These are phyloP conservation scores for Gerris buenoi DNA, from an alignment of 1,140 invertebrate genomes.

Conservation along the genomic window DNA sequence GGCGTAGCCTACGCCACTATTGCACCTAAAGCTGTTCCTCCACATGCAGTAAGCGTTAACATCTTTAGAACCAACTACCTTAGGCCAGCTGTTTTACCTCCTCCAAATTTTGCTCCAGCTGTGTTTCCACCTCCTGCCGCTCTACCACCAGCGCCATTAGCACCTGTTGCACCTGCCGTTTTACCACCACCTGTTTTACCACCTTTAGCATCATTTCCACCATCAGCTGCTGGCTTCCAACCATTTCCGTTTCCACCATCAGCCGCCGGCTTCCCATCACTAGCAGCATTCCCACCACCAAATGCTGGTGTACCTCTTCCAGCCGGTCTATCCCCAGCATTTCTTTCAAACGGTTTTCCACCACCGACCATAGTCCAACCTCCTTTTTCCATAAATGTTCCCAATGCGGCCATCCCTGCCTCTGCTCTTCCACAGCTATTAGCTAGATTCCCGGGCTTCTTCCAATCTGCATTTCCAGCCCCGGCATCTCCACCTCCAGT, in stretches of 20 bases:
- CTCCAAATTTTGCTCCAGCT: background rate
- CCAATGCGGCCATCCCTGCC: background rate
- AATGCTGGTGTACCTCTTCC: background rate
- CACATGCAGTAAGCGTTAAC: background rate
- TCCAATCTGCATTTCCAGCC: too few relatives aligned
- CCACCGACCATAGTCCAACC: background rate
- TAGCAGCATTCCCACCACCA: background rate
- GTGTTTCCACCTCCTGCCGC: background rate
- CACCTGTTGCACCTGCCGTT: background rate
- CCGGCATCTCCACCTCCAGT: background rate
- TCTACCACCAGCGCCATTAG: background rate
- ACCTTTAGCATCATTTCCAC: background rate
- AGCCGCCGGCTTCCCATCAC: background rate
- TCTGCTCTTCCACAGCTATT: background rate
- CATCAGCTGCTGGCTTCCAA: background rate
- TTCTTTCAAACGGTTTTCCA: background rate
- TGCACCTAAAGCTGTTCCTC: background rate
- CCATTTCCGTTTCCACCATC: background rate
- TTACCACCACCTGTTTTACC: background rate
- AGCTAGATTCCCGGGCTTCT: background rate
- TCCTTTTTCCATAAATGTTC: background rate
- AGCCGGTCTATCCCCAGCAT: background rate
- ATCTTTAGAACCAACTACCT: background rate
- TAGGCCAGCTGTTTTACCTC: background rate
- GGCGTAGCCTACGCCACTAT: background rate